Conservation (phyloP, 2,113 vertebrate species). For the Daboia siamensis region DNA sequence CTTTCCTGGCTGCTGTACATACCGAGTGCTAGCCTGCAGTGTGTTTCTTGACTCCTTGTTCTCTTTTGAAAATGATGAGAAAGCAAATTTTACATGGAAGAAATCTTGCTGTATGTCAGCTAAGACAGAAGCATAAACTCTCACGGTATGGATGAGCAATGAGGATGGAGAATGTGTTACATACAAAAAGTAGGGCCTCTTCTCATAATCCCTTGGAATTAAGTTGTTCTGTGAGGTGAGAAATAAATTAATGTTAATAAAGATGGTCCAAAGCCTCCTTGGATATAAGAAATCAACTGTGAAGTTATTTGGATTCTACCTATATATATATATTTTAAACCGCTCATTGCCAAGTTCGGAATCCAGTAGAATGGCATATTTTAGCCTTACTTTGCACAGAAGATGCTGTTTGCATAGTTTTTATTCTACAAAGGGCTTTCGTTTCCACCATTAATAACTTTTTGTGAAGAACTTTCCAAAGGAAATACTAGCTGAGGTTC, state of each 20-base stretch:
- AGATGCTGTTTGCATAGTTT: conserved; percentile 16
- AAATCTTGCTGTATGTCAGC: not conserved
- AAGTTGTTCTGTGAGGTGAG: not conserved
- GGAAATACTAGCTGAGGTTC: conserved; percentile 44
- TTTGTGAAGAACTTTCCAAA: conserved; percentile 45
- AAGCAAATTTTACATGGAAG: not conserved
- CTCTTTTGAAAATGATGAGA: not conserved
- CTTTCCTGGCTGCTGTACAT: not conserved
- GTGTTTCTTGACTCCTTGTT: not conserved
- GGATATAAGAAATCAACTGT: not conserved
- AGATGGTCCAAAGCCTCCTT: not conserved
- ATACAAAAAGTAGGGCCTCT: not conserved
- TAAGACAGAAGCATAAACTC: not conserved
- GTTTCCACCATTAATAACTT: conserved; percentile 44
- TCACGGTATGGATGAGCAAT: too few relatives aligned
- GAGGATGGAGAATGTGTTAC: not conserved
- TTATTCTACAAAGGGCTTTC: conserved; percentile 29
- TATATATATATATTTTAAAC: not conserved
- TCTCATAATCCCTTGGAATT: not conserved
- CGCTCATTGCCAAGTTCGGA: not conserved
- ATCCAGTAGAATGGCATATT: not conserved
- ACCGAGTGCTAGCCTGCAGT: not conserved
- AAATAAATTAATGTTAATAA: too few relatives aligned
- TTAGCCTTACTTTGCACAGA: not conserved
- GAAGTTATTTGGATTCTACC: not conserved